phyloP scores from a whole-genome alignment of 2,113 vertebrate genomes.

The Pachypanchax playfairii region DNA sequence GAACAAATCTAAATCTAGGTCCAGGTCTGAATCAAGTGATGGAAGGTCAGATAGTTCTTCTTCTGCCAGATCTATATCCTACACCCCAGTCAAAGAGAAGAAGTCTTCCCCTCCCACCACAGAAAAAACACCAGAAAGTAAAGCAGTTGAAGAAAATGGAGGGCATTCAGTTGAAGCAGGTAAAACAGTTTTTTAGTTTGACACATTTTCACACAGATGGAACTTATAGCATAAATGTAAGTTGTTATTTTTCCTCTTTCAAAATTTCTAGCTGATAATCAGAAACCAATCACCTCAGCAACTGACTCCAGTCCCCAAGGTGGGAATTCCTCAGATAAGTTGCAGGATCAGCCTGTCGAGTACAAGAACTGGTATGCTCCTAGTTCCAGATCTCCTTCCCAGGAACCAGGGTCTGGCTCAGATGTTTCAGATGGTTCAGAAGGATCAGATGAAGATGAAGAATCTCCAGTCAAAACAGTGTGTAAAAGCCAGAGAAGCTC shows the following conservation, averaged over 20 bases:
- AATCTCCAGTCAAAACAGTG: slow-evolving; percentile 45
- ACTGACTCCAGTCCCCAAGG: slow-evolving; percentile 14
- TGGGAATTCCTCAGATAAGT: slow-evolving; percentile 33
- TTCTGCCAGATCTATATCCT: slow-evolving; percentile 61
- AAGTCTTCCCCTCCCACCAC: slow-evolving; percentile 16
- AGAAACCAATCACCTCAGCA: slow-evolving; percentile 60
- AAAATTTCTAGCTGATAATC: slow-evolving; percentile 37
- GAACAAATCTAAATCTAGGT: slow-evolving; percentile 63
- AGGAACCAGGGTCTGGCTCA: slow-evolving; percentile 40
- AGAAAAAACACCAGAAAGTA: slow-evolving; percentile 9
- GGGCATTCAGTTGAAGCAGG: slow-evolving; percentile 28
- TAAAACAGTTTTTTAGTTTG: slow-evolving; percentile 18
- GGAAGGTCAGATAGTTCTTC: slow-evolving; percentile 65
- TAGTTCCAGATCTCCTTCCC: slow-evolving; percentile 65
- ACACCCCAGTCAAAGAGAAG: slow-evolving; percentile 60
- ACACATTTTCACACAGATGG: background rate
- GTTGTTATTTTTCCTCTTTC: background rate
- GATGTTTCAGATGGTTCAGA: slow-evolving; percentile 45
- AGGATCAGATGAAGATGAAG: slow-evolving; percentile 53
- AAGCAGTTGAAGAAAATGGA: slow-evolving; percentile 36
- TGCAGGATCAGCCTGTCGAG: slow-evolving; percentile 28
- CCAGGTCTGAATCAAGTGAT: slow-evolving; percentile 72
- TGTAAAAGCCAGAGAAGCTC: slow-evolving; percentile 51
- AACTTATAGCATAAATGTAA: background rate
- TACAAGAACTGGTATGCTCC: slow-evolving; percentile 21